Evolutionary conservation across 2,888 invertebrate species (phyloP), one percentile per base, ranked within the genome.

Genomic region (Strigamia crassipes): DNA sequence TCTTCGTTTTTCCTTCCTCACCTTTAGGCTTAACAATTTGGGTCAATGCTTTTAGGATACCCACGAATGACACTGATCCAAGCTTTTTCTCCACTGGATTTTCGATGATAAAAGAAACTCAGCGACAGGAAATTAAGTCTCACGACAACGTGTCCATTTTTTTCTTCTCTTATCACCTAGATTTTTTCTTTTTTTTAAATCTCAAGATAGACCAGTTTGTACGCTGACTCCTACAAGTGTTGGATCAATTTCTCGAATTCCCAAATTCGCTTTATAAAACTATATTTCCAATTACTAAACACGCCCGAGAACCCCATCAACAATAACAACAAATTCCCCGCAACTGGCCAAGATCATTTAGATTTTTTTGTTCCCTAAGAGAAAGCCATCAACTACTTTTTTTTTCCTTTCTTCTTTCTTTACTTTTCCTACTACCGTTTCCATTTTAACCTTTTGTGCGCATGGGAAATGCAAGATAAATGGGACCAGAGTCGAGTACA

Each of bases 381-480:
- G n/a, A 73, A 73, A 73, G n/a, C 27, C 73, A 73, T 73, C 73
- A 73, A 31, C 73, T 27, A 31, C 27, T 73, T 27, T 73, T 73
- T 31, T 73, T 31, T 51, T 15, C 18, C 10, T 5, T 27, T 12
- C 73, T 73, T 73, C n/a, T n/a, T n/a, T n/a, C n/a, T n/a, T n/a
- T n/a, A n/a, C n/a, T n/a, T n/a, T 31, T 73, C 13, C 73, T 15
- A 73, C 31, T 8, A 73, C 27, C 27, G 73, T 31, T 73, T 31
- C 73, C 73, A 31, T 56, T 56, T 56, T 56, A 56, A 56, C 56
- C 56, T 73, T 73, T 27, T 73, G 73, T 73, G 73, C 73, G 73
- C 73, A 73, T 73, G 73, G 73, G 73, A 73, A 73, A 73, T 73
- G 73, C 73, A 73, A 73, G 73, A 73, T 73, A 73, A 73, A 73